Percentiles rank a stretch among this genome's conserved stretches.
Conservation (phyloP, 35 echinoderm and acorn worm species). For the Anneissia japonica region DNA sequence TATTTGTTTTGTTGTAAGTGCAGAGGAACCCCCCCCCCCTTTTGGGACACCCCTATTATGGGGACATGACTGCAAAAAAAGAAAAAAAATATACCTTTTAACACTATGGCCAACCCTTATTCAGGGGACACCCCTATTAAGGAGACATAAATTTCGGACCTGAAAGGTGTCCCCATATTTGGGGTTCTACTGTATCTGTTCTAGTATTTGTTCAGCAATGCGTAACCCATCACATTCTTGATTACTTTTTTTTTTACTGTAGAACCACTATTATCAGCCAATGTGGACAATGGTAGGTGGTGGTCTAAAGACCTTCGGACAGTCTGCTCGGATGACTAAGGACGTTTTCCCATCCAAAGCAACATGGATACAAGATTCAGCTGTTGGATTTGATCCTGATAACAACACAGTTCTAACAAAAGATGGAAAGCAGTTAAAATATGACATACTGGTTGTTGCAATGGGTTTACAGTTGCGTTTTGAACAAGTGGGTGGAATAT, state of each 20-base stretch:
- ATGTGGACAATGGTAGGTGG: conserved; percentile 96
- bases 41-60: too few relatives aligned
- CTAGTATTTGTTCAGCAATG: too few relatives aligned
- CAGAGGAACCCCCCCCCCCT: too few relatives aligned
- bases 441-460: conserved; percentile 84
- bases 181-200: too few relatives aligned
- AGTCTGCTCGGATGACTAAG: conserved; percentile 51
- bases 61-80: too few relatives aligned
- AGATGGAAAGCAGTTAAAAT: conserved; percentile 62
- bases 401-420: conserved; percentile 59
- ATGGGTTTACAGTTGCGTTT: conserved; percentile 79
- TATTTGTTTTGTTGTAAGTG: too few relatives aligned
- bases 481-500: conserved; percentile 40
- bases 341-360: conserved; percentile 55
- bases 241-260: neutral
- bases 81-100: too few relatives aligned
- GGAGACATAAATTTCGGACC: too few relatives aligned
- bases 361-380: conserved; percentile 71
- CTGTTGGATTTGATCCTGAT: conserved; percentile 76
- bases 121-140: too few relatives aligned
- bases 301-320: conserved; percentile 72
- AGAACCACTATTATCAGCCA: conserved; percentile 92
- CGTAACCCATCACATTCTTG: too few relatives aligned
- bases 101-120: too few relatives aligned
- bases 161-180: too few relatives aligned